A percentile compares a stretch with the other conserved stretches of the same genome.
Evolutionary conservation across 2,113 vertebrate species (phyloP).

Genomic region (Forbesichthys papilliferus): DNA sequence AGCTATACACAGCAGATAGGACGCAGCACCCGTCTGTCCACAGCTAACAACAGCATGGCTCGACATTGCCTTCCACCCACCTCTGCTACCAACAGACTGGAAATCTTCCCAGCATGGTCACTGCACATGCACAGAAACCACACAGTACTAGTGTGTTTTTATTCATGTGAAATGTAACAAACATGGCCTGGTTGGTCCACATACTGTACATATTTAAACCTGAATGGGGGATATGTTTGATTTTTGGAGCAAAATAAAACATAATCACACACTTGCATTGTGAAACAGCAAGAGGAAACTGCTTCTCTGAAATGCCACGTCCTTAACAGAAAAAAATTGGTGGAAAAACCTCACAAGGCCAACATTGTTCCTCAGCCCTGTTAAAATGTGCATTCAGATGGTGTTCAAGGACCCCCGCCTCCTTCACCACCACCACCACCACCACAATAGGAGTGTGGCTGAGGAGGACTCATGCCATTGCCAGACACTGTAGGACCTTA

Average conservation of each 20-base stretch:
- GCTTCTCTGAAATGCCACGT: slow-evolving; percentile 64
- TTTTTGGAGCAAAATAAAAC: slow-evolving; percentile 10
- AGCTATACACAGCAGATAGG: slow-evolving; percentile 58
- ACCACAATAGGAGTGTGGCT: slow-evolving; percentile 30
- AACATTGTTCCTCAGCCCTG: slow-evolving; percentile 65
- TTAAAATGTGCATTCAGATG: slow-evolving; percentile 59
- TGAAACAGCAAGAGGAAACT: slow-evolving; percentile 51
- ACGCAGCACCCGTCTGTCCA: slow-evolving; percentile 54
- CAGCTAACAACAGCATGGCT: slow-evolving; percentile 38
- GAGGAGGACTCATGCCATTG: slow-evolving; percentile 42
- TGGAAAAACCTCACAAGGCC: slow-evolving; percentile 68
- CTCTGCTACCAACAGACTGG: slow-evolving; percentile 30
- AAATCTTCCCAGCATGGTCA: slow-evolving; percentile 30
- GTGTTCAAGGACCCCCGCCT: slow-evolving; percentile 12
- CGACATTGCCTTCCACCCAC: slow-evolving; percentile 6
- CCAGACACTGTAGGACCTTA: background rate
- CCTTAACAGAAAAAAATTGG: slow-evolving; percentile 57
- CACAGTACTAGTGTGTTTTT: background rate
- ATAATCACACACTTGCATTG: slow-evolving; percentile 25
- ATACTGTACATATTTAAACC: slow-evolving; percentile 1
- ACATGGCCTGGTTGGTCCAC: background rate
- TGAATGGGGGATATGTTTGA: background rate
- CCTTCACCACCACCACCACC: background rate
- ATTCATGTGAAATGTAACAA: background rate
- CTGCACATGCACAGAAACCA: background rate